phyloP scores from a whole-genome alignment of 2,888 invertebrate species.

The Epinotia bilunana region DNA sequence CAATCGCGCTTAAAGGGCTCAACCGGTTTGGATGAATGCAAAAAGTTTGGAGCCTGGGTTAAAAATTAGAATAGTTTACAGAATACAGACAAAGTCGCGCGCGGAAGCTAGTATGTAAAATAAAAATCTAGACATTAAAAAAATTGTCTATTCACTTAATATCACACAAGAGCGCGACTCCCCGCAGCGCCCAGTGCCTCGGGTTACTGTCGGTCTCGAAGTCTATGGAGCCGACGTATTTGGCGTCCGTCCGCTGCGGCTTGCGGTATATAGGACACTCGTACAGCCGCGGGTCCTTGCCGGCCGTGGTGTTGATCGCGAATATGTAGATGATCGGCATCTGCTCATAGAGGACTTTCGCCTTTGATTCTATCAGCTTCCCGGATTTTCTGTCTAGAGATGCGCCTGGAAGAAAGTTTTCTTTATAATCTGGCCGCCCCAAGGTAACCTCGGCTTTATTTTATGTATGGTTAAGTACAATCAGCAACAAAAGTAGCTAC shows the following conservation, averaged over 20 bases:
- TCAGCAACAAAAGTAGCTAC: no score
- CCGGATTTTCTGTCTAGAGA: slow-evolving; percentile 94
- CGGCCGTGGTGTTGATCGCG: slow-evolving; percentile 96
- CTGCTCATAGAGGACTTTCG: slow-evolving; percentile 96
- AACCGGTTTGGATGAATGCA: no score
- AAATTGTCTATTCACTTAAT: slow-evolving; percentile 88
- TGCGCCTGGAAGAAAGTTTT: slow-evolving; percentile 83
- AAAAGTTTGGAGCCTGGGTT: no score
- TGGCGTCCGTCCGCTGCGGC: slow-evolving; percentile 96
- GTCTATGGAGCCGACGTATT: slow-evolving; percentile 97
- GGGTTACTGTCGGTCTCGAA: slow-evolving; percentile 97
- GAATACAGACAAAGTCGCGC: no score
- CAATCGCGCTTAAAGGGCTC: no score
- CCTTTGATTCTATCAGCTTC: slow-evolving; percentile 95
- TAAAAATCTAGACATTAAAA: neutral
- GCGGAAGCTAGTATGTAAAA: no score
- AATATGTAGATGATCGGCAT: slow-evolving; percentile 99
- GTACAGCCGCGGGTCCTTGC: slow-evolving; percentile 95
- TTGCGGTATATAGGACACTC: slow-evolving; percentile 99
- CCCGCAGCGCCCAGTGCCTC: slow-evolving; percentile 97
- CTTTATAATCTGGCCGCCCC: neutral
- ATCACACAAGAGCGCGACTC: slow-evolving; percentile 98
- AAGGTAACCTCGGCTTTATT: no score
- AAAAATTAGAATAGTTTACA: no score
- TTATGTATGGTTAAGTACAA: no score